Conservation (phyloP, 2,797 vertebrate species). For the Tadarida brasiliensis region DNA sequence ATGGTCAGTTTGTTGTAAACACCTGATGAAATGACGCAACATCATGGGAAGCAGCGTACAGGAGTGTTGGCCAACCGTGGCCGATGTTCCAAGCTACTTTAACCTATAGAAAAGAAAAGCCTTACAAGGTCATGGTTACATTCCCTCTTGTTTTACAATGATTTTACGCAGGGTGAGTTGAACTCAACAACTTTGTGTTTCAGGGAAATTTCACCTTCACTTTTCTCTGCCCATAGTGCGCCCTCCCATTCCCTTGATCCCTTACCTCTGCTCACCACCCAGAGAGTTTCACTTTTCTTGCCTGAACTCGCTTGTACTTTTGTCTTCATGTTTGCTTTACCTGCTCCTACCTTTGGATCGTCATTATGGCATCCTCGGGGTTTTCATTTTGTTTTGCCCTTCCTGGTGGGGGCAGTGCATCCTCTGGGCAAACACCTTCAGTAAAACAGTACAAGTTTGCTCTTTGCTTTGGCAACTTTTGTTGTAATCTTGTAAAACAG, state of each 20-base stretch:
- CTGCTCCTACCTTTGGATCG: background rate
- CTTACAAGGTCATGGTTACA: background rate
- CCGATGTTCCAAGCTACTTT: background rate
- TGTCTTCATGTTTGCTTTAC: slow-evolving; percentile 17
- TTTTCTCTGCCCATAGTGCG: background rate
- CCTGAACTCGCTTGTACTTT: background rate
- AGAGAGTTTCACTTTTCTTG: background rate
- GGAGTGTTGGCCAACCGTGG: background rate
- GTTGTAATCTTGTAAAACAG: background rate
- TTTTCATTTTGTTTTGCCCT: background rate
- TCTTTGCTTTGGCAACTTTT: background rate
- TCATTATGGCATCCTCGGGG: background rate
- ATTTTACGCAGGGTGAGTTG: slow-evolving; percentile 3
- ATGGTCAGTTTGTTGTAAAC: background rate
- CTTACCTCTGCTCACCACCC: background rate
- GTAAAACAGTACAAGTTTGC: background rate
- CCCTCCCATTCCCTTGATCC: background rate
- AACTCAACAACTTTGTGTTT: background rate
- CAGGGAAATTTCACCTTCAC: background rate
- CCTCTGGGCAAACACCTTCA: background rate
- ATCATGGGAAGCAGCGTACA: background rate
- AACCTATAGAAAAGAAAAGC: slow-evolving; percentile 6
- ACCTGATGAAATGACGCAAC: background rate
- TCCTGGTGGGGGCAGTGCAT: background rate
- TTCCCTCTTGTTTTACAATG: slow-evolving; percentile 55